Evolutionary conservation across 2,113 vertebrate species (phyloP), one percentile per base, ranked within the genome.

Genomic region (Otocyon megalotis): DNA sequence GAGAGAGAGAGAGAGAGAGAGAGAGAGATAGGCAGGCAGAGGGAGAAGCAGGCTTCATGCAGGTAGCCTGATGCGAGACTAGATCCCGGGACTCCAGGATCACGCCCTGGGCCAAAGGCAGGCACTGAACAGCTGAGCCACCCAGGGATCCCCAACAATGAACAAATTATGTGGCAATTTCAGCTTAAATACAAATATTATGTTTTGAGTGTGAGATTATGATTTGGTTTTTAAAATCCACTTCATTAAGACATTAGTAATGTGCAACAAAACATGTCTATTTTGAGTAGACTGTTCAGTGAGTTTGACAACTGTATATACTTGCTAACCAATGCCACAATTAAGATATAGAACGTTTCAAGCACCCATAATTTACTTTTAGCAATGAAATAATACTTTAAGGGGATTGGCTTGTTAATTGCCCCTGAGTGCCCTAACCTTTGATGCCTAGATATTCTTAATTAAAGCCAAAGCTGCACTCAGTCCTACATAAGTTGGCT

Each of bases 201-300:
- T 24, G 26, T 87, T 81, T 89, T 82, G 53, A 82, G 22, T 71
- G 15, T 90, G 28, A 82, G 11, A 60, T 86, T 95, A 67, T 80
- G 11, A 83, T 62, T 92, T 89, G 35, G 28, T 37, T 88, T 87
- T 87, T 35, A 63, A 94, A 92, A 82, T 96, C 26, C 79, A 69
- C 15, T 96, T 84, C 13, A 50, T 16, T 24, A 0, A 92, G 11
- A 26, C 28, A 37, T 53, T 28, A 91, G 50, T 96, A 79, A 72
- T 20, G 85, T 86, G 50, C 17, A 43, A 50, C 60, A 35, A 90
- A 93, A 88, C 10, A 69, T 63, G 20, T 30, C 14, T 58, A 37
- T 76, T 93, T 93, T 90, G 7, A 60, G 16, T 53, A 16, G 48
- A 48, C 13, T 8, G 8, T 22, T 89, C n/a, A 74, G 13, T 53